Evolutionary conservation across 2,113 vertebrate genomes (phyloP).

Genomic region (Menidia beryllina): DNA sequence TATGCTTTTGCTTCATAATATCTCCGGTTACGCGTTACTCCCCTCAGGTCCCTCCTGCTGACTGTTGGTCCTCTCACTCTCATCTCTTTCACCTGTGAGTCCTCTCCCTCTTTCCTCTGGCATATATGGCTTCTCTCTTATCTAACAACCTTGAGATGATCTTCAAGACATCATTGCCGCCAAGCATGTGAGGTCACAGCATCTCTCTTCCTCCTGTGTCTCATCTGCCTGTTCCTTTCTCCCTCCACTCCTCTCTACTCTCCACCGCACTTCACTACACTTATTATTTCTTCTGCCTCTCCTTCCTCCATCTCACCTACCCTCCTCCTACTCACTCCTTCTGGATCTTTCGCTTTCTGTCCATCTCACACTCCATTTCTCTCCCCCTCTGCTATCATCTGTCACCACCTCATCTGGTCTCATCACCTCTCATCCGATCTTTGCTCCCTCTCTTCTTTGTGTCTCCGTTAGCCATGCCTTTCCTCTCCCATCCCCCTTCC

Average conservation of each 20-base stretch:
- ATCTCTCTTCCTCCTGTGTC: conserved; percentile 37
- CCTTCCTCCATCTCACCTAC: conserved; percentile 44
- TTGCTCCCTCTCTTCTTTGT: conserved; percentile 25
- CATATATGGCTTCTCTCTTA: conserved; percentile 60
- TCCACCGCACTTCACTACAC: conserved; percentile 46
- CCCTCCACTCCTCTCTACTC: conserved; percentile 28
- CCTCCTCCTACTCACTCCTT: conserved; percentile 27
- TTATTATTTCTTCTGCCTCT: conserved; percentile 37
- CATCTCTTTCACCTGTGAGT: conserved; percentile 9
- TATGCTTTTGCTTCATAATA: background rate
- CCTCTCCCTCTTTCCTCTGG: background rate
- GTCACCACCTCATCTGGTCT: conserved; percentile 57
- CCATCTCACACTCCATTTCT: conserved; percentile 58
- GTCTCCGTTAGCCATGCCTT: conserved; percentile 8
- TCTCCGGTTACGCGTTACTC: background rate
- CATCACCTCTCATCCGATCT: conserved; percentile 43
- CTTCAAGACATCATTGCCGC: conserved; percentile 69
- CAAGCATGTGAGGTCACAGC: conserved; percentile 62
- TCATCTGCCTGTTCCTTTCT: conserved; percentile 32
- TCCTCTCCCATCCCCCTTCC: background rate
- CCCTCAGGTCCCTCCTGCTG: conserved; percentile 6
- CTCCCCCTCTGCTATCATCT: conserved; percentile 38
- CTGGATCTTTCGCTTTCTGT: conserved; percentile 35
- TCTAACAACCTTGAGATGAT: conserved; percentile 79
- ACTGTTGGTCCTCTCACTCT: conserved; percentile 25